Percentiles rank a stretch among this genome's conserved stretches.
phyloP scores from a whole-genome alignment of 1,140 invertebrate genomes.

The Kradibia gibbosae region DNA sequence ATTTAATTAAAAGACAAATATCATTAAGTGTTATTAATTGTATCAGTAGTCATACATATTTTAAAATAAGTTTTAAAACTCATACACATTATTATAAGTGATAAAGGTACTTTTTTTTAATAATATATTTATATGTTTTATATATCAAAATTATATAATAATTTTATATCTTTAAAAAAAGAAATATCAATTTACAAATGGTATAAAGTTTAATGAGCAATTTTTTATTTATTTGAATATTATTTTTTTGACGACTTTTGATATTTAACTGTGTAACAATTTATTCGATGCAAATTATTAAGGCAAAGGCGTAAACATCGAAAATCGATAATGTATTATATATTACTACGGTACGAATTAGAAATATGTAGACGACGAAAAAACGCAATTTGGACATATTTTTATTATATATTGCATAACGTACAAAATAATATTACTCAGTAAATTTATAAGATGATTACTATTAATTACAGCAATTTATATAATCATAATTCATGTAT shows the following conservation, averaged over 20 bases:
- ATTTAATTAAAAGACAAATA: constrained; percentile 13
- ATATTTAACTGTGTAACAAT: neutral
- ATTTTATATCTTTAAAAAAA: neutral
- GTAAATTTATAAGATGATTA: constrained; percentile 28
- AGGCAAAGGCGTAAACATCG: neutral
- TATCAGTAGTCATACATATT: neutral
- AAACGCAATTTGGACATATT: neutral
- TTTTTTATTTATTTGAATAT: constrained; percentile 32
- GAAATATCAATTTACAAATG: neutral
- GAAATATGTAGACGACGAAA: constrained; percentile 23
- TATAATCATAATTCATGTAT: constrained; percentile 36
- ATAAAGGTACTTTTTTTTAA: neutral
- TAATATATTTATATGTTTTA: constrained; percentile 29
- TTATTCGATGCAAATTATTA: neutral
- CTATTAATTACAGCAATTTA: constrained; percentile 31
- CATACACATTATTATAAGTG: neutral
- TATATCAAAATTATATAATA: neutral
- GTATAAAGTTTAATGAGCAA: neutral
- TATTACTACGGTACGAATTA: neutral
- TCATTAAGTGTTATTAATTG: constrained; percentile 1
- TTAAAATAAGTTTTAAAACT: neutral
- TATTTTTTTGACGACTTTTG: neutral
- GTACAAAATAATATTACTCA: constrained; percentile 18
- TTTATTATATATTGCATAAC: neutral
- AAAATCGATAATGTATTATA: constrained; percentile 23